phyloP scores from a whole-genome alignment of 2,113 vertebrate genomes.

The Centropus bengalensis region DNA sequence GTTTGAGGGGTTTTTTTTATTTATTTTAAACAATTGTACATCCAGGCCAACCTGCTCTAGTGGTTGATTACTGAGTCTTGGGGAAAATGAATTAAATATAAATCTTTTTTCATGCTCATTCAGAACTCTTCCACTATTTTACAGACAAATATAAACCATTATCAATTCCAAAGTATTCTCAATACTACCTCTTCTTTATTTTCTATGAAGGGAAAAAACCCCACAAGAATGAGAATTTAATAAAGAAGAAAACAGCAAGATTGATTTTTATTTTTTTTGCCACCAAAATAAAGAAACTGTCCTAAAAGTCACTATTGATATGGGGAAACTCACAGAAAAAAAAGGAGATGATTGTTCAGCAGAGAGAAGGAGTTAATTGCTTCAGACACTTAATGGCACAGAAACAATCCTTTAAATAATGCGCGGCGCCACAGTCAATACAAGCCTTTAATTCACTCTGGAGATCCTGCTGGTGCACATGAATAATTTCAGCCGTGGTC shows the following conservation, averaged over 20 bases:
- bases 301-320: slow-evolving; percentile 32
- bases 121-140: background rate
- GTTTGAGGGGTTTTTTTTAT: no score
- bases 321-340: background rate
- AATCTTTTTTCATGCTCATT: background rate
- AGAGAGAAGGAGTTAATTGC: slow-evolving; percentile 50
- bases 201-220: background rate
- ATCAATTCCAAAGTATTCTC: background rate
- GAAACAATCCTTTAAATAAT: slow-evolving; percentile 55
- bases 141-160: background rate
- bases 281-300: slow-evolving; percentile 1
- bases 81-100: background rate
- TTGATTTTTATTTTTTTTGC: background rate
- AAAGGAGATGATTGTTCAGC: slow-evolving; percentile 30
- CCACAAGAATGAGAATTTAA: background rate
- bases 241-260: background rate
- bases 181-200: background rate
- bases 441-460: slow-evolving; percentile 50
- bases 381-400: slow-evolving; percentile 42
- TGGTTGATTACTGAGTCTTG: background rate
- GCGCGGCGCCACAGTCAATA: slow-evolving; percentile 12
- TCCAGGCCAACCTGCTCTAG: background rate
- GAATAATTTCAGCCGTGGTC: slow-evolving; percentile 11
- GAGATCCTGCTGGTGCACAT: slow-evolving; percentile 2
- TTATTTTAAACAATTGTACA: background rate